Evolutionary conservation across 2,888 invertebrate genomes (phyloP), one percentile per base, ranked within the genome.

Genomic region (Athalia circularis): DNA sequence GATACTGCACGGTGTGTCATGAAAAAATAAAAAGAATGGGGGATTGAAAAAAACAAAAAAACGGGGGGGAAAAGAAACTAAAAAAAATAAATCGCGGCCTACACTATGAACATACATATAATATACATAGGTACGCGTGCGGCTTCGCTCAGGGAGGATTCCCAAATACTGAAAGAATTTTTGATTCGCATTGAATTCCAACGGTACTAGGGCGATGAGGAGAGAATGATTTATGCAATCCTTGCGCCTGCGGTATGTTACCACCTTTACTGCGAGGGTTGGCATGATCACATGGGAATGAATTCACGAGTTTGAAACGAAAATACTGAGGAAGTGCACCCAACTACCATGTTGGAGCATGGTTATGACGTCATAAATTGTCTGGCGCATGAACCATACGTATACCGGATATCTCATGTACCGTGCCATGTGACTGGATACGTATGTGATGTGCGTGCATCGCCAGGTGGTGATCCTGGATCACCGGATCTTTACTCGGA

Each of bases 311-410:
- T 50, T 4, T n/a, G n/a, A 29, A 59, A 72, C 13, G 59, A 72
- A 52, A 72, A 72, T 59, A 59, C 52, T 47, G 57, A 47, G 72
- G 45, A 72, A 72, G 72, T 72, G 72, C 57, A 61, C 59, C 59
- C 47, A 45, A 72, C 57, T 72, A 59, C 43, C 72, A 15, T 72
- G 72, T 47, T 47, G 48, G 59, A 57, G 57, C 47, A 59, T 59
- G 59, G 45, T 59, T 47, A 72, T 59, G 72, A 47, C 72, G 13
- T 48, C 48, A 59, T 72, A 59, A 57, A 72, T 72, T 61, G 6
- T 72, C 43, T 59, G n/a, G 57, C 72, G 45, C 11, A 59, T 45
- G 57, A 13, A 29, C 29, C 29, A 29, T 57, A 72, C 59, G 57
- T 72, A 62, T 54, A 54, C 45, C 59, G 9, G 59, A 59, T 72